These are phyloP conservation scores for Rhagonycha fulva DNA, from an alignment of 2,888 invertebrate genomes.

Conservation along the genomic window DNA sequence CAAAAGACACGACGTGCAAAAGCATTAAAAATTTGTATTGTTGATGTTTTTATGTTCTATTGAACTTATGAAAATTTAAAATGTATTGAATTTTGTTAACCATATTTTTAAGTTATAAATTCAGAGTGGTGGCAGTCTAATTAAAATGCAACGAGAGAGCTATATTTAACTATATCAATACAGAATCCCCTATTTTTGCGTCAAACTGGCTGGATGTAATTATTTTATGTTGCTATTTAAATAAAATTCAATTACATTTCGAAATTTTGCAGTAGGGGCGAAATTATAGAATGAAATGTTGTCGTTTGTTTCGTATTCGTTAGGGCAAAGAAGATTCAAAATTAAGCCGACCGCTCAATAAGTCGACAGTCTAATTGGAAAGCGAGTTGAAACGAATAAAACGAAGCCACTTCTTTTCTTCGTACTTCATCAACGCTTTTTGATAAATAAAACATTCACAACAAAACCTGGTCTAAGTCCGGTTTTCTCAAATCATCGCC, in stretches of 20 bases:
- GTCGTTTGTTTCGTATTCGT: background rate
- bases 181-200: background rate
- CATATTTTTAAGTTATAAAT: background rate
- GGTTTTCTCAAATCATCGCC: background rate
- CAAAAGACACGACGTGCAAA: background rate
- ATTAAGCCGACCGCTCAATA: background rate
- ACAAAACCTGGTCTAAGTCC: background rate
- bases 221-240: background rate
- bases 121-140: background rate
- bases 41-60: background rate
- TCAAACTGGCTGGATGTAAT: background rate
- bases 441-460: background rate
- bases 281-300: background rate
- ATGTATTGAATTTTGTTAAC: background rate
- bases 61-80: background rate
- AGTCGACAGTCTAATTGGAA: background rate
- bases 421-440: background rate
- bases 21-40: background rate
- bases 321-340: background rate
- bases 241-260: background rate
- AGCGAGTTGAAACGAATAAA: background rate
- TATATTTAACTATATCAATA: background rate
- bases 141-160: background rate
- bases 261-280: background rate
- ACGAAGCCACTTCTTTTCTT: background rate